Evolutionary conservation across 2,113 vertebrate genomes (phyloP).

Genomic region (Rana temporaria): DNA sequence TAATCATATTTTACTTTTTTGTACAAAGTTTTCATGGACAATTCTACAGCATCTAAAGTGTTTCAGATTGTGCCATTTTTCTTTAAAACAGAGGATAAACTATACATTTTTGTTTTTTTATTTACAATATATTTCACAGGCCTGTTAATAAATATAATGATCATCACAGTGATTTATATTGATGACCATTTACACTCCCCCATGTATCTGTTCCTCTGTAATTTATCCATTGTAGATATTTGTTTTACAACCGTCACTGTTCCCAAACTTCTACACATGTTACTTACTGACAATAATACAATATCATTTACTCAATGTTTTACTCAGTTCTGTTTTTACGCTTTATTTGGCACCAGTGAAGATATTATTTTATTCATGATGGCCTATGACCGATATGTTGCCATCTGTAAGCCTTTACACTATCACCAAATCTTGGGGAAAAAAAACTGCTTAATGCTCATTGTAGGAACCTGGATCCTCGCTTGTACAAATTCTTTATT

Average conservation of each 20-base stretch:
- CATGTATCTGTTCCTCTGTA: background rate
- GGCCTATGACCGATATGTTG: constrained; percentile 64
- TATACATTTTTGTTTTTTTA: background rate
- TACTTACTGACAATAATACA: constrained; percentile 44
- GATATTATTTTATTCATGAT: constrained; percentile 62
- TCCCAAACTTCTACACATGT: constrained; percentile 60
- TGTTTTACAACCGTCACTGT: constrained; percentile 53
- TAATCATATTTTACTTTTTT: no score
- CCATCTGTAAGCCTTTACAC: constrained; percentile 63
- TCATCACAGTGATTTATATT: background rate
- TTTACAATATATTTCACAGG: background rate
- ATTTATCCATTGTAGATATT: background rate
- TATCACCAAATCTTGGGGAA: constrained; percentile 60
- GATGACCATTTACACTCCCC: background rate
- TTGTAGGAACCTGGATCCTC: constrained; percentile 58
- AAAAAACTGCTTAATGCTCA: background rate
- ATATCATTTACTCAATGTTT: constrained; percentile 29
- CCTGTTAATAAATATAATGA: background rate
- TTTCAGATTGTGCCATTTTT: background rate
- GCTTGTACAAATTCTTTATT: constrained; percentile 58
- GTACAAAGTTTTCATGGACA: background rate
- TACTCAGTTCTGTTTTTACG: constrained; percentile 64
- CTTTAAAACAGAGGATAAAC: background rate
- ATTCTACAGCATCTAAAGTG: background rate
- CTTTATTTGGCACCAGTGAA: constrained; percentile 63